These are phyloP conservation scores for Luffia ferchaultella DNA, from an alignment of 2,888 invertebrate species.

Conservation along the genomic window DNA sequence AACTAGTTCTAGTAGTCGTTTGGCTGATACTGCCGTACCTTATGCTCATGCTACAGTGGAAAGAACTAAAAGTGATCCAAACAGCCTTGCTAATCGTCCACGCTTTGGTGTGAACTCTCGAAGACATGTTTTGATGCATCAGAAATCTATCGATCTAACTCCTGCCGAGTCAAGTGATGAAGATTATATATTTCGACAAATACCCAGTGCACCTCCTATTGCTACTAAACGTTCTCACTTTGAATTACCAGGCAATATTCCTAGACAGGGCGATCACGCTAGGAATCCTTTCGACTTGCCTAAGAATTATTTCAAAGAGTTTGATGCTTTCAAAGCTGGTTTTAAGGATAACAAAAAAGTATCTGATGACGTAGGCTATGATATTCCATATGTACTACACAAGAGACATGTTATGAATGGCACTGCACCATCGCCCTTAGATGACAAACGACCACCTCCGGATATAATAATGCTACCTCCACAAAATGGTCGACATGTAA, in stretches of 20 bases:
- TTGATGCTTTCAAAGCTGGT: conserved; percentile 65
- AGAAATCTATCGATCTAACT: conserved; percentile 85
- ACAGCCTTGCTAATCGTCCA: conserved; percentile 76
- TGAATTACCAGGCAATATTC: conserved; percentile 63
- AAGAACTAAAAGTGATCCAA: conserved; percentile 87
- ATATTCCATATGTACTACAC: conserved; percentile 86
- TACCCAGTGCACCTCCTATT: conserved; percentile 75
- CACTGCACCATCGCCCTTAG: conserved; percentile 71
- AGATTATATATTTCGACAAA: conserved; percentile 80
- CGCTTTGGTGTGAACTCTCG: conserved; percentile 76
- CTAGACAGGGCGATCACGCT: conserved; percentile 55
- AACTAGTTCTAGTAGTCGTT: conserved; percentile 59
- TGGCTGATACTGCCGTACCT: conserved; percentile 57
- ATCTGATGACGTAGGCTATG: conserved; percentile 63
- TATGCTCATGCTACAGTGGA: conserved; percentile 79
- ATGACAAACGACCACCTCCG: conserved; percentile 46
- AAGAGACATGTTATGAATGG: conserved; percentile 89
- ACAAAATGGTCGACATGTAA: conserved; percentile 51
- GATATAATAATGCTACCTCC: conserved; percentile 55
- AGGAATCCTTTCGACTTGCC: conserved; percentile 76
- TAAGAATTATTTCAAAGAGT: conserved; percentile 76
- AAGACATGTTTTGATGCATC: conserved; percentile 84
- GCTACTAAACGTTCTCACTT: conserved; percentile 78
- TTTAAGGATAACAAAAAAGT: conserved; percentile 58
- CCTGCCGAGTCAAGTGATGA: conserved; percentile 88